These are phyloP conservation scores for Peromyscus melanophrys DNA, from an alignment of 2,797 vertebrate genomes.

Conservation along the genomic window DNA sequence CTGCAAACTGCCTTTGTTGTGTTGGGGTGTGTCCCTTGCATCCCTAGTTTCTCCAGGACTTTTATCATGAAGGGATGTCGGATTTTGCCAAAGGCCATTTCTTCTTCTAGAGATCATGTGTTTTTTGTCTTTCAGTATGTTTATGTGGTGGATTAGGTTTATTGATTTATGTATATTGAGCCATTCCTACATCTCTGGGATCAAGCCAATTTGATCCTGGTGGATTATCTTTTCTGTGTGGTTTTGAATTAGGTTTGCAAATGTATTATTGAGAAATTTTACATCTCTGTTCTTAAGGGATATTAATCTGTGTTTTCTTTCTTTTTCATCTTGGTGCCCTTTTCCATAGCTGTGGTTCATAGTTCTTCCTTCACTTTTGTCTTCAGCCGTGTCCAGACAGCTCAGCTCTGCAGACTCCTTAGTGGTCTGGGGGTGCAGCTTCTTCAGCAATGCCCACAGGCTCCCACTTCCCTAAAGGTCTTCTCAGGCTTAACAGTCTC, in stretches of 20 bases:
- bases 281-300: neutral
- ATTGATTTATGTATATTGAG: neutral
- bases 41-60: neutral
- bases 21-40: neutral
- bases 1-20: neutral
- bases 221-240: neutral
- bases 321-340: neutral
- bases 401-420: neutral
- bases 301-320: neutral
- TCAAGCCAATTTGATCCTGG: neutral
- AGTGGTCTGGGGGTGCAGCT: neutral
- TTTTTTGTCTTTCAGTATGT: neutral
- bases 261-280: neutral
- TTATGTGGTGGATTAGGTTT: neutral
- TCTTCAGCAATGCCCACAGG: neutral
- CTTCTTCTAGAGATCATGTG: neutral
- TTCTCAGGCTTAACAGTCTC: neutral
- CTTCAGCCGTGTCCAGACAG: neutral
- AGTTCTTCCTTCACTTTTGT: neutral
- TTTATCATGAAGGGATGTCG: neutral
- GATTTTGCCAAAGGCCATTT: neutral
- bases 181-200: neutral
- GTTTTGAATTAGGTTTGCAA: neutral
- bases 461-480: neutral
- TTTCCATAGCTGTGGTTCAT: accelerated